phyloP scores from a whole-genome alignment of 2,113 vertebrate species.

The Hipposideros armiger region DNA sequence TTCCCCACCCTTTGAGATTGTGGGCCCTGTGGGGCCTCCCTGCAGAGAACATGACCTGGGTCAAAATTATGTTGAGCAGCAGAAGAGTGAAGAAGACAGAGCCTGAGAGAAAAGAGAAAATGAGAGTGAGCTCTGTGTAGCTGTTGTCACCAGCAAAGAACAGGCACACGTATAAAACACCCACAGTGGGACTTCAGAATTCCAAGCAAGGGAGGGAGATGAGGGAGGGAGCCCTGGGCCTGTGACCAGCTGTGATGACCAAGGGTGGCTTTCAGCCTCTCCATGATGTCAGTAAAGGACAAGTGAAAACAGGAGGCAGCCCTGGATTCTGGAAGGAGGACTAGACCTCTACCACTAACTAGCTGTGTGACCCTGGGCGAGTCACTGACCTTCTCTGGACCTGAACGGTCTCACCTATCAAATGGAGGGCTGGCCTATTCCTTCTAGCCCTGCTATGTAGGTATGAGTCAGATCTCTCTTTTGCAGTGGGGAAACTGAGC shows the following conservation, averaged over 20 bases:
- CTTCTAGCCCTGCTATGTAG: not conserved
- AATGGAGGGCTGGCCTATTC: not conserved
- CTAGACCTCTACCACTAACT: not conserved
- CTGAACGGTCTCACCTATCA: not conserved
- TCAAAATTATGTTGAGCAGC: not conserved
- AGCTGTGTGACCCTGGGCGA: not conserved
- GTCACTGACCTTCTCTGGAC: not conserved
- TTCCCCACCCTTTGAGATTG: not conserved
- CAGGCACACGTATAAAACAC: not conserved
- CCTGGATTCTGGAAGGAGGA: not conserved
- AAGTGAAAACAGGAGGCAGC: not conserved
- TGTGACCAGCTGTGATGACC: not conserved
- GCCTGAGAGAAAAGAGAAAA: not conserved
- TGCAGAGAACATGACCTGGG: not conserved
- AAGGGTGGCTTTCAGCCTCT: not conserved
- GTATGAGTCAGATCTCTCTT: not conserved
- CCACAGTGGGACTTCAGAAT: not conserved
- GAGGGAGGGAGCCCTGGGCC: no score
- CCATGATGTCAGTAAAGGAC: fast-evolving
- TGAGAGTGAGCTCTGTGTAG: not conserved
- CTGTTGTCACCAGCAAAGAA: not conserved
- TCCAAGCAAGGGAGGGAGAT: not conserved
- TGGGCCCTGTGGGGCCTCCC: not conserved
- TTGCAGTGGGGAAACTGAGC: not conserved
- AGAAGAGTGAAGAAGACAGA: not conserved